phyloP scores from a whole-genome alignment of 2,888 invertebrate genomes.

The Sphinx pinastri region DNA sequence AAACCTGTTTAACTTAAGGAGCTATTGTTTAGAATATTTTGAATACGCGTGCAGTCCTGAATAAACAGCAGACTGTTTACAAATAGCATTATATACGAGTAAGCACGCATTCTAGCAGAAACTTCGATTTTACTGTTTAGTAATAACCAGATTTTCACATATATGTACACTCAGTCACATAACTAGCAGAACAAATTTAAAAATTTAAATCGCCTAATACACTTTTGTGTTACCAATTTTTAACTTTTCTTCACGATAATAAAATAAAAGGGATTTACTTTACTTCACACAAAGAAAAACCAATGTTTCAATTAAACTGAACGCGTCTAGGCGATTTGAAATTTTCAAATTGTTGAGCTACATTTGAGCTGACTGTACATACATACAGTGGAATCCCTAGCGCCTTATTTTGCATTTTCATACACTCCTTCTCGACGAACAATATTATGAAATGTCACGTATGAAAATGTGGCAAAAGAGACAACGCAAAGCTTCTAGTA shows the following conservation, averaged over 20 bases:
- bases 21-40: slow-evolving; percentile 8
- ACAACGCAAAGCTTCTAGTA: not conserved
- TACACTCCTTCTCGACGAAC: not conserved
- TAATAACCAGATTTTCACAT: not conserved
- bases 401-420: not conserved
- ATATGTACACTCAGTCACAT: too few species aligned
- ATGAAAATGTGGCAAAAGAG: not conserved
- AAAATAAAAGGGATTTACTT: too few species aligned
- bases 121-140: not conserved
- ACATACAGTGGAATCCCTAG: not conserved
- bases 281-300: too few species aligned
- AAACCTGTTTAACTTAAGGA: not conserved
- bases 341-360: not conserved
- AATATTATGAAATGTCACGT: not conserved
- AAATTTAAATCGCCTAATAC: too few species aligned
- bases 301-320: too few species aligned
- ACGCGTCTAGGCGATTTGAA: too few species aligned
- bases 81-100: not conserved
- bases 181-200: too few species aligned
- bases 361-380: not conserved
- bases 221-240: too few species aligned
- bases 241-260: too few species aligned
- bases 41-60: not conserved
- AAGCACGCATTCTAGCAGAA: not conserved
- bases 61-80: slow-evolving; percentile 12